Evolutionary conservation across 2,113 vertebrate species (phyloP), one percentile per base, ranked within the genome.

Genomic region (Microcebus tavaratra): DNA sequence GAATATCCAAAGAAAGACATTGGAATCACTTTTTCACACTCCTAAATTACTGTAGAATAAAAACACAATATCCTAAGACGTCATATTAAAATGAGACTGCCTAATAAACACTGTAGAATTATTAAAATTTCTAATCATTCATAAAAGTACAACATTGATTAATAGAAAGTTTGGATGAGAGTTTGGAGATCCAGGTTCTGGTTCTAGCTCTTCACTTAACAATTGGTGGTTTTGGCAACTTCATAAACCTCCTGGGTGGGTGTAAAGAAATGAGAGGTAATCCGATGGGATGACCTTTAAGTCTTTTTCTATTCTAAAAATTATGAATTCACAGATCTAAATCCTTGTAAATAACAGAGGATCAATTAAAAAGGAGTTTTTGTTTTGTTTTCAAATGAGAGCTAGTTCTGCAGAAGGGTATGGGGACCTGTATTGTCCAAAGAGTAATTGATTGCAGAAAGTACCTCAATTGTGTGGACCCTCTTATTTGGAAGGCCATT

Each of bases 11-110:
- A 83, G n/a, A 82, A 93, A 17, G 27, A 70, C 8, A 57, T 8
- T 83, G 55, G 55, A 90, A 63, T 94, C 61, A 87, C 27, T 90
- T 86, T 78, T 65, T 36, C 72, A 72, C 18, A 53, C 20, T 73
- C 36, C 7, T 70, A 81, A 91, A 50, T 75, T 78, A 75, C 27
- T 83, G 1, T 42, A 88, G 95, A 96, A 88, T 73, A 90, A 84
- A 59, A 95, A 29, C 34, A 59, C 2, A 34, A 9, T 57, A 73
- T 11, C 21, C 17, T 10, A 68, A 36, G 31, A 63, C 2, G 57
- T 70, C n/a, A 34, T 68, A 76, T 65, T 67, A 90, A 90, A 93
- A 53, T 50, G 13, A 23, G n/a, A 42, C 23, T 80, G 21, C 21
- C 20, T 31, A 82, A 34, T 87, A 87, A 42, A 23, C 5, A 78